Evolutionary conservation across 2,113 vertebrate species (phyloP).

Genomic region (Burhinus bistriatus): DNA sequence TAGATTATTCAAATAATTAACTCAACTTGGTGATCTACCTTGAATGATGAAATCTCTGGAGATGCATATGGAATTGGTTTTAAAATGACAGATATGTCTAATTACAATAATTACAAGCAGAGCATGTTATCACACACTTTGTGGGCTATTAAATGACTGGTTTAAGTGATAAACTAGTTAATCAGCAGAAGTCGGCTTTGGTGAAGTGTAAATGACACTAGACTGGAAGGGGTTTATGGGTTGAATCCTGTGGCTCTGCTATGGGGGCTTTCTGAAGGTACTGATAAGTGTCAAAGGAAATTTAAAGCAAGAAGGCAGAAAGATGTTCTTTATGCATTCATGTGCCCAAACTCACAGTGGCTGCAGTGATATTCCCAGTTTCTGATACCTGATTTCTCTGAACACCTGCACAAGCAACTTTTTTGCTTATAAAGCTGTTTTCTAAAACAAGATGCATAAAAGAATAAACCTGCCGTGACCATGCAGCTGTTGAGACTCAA

Average conservation of each 20-base stretch:
- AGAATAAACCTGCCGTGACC: neutral
- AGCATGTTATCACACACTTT: conserved; percentile 3
- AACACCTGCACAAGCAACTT: neutral
- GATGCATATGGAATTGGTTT: neutral
- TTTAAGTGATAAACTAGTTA: conserved; percentile 17
- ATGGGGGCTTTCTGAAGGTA: neutral
- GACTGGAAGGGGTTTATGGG: neutral
- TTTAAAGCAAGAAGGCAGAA: neutral
- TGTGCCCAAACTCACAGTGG: neutral
- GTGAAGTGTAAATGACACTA: neutral
- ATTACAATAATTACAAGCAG: conserved; percentile 1
- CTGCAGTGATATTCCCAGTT: neutral
- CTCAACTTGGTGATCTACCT: conserved; percentile 40
- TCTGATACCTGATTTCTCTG: neutral
- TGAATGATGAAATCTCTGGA: conserved; percentile 20
- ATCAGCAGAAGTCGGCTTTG: neutral
- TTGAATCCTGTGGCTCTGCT: neutral
- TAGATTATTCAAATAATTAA: conserved; percentile 40
- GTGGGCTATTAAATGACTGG: neutral
- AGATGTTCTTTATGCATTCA: neutral
- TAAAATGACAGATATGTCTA: conserved; percentile 24
- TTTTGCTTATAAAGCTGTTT: neutral
- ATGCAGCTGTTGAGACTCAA: neutral
- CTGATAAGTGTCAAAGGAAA: neutral
- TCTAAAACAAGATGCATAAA: neutral